phyloP scores from a whole-genome alignment of 1,140 invertebrate species.

The Vollenhovia emeryi region DNA sequence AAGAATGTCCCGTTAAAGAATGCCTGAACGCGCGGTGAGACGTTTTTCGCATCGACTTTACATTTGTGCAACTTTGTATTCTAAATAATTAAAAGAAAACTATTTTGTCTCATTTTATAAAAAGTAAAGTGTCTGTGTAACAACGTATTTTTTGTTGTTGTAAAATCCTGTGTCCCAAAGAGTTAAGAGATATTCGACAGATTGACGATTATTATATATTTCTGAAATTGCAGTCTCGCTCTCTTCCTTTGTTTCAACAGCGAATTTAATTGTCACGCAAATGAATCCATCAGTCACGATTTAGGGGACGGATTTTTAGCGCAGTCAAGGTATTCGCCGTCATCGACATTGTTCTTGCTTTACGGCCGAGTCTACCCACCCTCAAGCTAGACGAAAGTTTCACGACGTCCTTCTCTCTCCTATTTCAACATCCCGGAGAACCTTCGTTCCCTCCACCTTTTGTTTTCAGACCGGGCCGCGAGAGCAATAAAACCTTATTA shows the following conservation, averaged over 20 bases:
- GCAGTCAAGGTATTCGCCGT: background rate
- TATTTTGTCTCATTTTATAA: no score
- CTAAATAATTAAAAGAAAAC: no score
- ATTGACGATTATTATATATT: background rate
- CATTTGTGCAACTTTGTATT: no score
- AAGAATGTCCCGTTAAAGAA: no score
- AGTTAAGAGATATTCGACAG: background rate
- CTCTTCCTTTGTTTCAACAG: background rate
- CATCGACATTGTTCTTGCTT: conserved; percentile 28
- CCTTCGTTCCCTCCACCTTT: conserved; percentile 59
- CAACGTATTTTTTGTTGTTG: no score
- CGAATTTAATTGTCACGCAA: background rate
- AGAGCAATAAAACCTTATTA: conserved; percentile 76
- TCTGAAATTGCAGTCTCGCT: background rate
- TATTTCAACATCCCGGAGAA: background rate
- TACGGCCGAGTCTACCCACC: background rate
- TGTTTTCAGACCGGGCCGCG: conserved; percentile 65
- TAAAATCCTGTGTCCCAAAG: no score
- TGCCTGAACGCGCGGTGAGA: no score
- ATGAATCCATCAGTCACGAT: background rate
- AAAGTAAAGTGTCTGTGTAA: no score
- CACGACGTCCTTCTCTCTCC: conserved; percentile 16
- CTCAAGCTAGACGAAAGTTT: conserved; percentile 46
- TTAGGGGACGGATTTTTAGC: background rate
- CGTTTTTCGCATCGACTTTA: no score